phyloP scores from a whole-genome alignment of 1,140 invertebrate species.

The Ditylenchus dipsaci region DNA sequence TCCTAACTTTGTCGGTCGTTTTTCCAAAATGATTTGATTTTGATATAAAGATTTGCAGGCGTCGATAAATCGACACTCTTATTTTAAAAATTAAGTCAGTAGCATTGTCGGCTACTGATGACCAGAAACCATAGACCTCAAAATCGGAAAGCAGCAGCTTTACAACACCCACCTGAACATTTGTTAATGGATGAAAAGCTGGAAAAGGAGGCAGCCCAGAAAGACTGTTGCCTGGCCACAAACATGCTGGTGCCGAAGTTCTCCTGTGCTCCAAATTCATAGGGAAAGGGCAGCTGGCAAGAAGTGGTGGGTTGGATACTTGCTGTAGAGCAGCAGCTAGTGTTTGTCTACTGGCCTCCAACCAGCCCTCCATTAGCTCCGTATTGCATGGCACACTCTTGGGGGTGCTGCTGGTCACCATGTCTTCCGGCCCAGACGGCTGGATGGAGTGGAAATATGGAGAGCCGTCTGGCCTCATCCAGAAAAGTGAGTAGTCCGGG shows the following conservation, averaged over 20 bases:
- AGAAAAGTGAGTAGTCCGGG: slow-evolving; percentile 7
- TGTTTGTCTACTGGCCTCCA: neutral
- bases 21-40: too few species aligned
- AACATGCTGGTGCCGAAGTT: slow-evolving; percentile 8
- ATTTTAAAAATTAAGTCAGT: too few species aligned
- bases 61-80: too few species aligned
- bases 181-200: neutral
- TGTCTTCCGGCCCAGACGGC: neutral
- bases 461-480: neutral
- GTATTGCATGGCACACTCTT: neutral
- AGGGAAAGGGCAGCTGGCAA: neutral
- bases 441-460: neutral
- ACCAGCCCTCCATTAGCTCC: neutral
- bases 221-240: slow-evolving; percentile 1
- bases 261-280: neutral
- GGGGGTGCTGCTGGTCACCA: neutral
- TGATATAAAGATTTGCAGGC: too few species aligned
- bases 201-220: neutral
- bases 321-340: neutral
- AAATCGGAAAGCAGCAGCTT: too few species aligned
- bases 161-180: neutral
- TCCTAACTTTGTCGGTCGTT: too few species aligned
- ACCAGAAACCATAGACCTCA: too few species aligned
- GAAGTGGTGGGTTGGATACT: neutral
- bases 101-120: too few species aligned